A percentile compares a stretch with the other conserved stretches of the same genome.
These are phyloP conservation scores for Digitonthophagus gazella DNA, from an alignment of 2,888 invertebrate species.

Conservation along the genomic window DNA sequence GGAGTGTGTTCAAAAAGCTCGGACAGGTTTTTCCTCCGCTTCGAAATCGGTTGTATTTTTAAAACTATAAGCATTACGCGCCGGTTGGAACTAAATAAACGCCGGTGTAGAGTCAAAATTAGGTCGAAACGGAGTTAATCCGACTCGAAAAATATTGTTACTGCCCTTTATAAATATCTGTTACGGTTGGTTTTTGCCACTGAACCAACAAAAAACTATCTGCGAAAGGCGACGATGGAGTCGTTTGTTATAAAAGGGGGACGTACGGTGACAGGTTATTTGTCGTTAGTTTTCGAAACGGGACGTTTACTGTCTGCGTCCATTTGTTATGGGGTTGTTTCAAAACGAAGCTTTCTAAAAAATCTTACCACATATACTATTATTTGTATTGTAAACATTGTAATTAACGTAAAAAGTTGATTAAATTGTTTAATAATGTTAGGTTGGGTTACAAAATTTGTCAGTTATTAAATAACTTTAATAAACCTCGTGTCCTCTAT, in stretches of 20 bases:
- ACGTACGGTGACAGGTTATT: background rate
- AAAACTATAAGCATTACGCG: background rate
- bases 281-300: background rate
- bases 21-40: no score
- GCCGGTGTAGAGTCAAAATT: background rate
- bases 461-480: no score
- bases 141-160: background rate
- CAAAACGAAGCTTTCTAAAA: background rate
- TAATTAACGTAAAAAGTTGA: no score
- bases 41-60: background rate
- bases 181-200: no score
- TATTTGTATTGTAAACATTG: background rate
- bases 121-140: background rate
- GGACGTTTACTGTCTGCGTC: background rate
- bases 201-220: no score
- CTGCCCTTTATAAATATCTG: no score
- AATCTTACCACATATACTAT: no score
- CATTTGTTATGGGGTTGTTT: background rate
- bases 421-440: no score
- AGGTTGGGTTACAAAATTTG: no score
- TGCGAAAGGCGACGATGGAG: no score
- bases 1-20: background rate
- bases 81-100: background rate
- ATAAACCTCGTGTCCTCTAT: no score
- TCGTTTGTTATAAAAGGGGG: background rate